Evolutionary conservation across 1,140 invertebrate genomes (phyloP).

Genomic region (Magallana gigas): DNA sequence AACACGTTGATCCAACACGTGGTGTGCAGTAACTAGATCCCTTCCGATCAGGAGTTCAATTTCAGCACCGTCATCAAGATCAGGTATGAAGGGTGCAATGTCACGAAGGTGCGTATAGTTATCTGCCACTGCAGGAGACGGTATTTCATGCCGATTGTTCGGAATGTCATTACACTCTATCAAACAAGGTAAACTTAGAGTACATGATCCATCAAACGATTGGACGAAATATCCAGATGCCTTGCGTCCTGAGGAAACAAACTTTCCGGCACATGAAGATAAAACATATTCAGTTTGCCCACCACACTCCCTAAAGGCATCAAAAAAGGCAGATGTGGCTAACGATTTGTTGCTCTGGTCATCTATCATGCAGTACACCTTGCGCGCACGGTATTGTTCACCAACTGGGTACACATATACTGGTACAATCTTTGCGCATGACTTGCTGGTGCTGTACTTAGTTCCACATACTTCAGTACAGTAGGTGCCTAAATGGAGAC

Average conservation of each 20-base stretch:
- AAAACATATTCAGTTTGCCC: constrained; percentile 7
- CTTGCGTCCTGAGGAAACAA: constrained; percentile 3
- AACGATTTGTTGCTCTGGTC: constrained; percentile 56
- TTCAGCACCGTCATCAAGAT: constrained; percentile 43
- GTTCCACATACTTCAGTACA: constrained; percentile 39
- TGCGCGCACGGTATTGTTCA: background rate
- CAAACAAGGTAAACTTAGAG: constrained; percentile 17
- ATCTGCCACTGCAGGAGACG: constrained; percentile 26
- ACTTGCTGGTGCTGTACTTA: constrained; percentile 34
- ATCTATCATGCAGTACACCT: constrained; percentile 47
- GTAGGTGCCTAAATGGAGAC: background rate
- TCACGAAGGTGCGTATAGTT: constrained; percentile 47
- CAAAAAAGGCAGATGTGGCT: constrained; percentile 44
- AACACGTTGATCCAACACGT: constrained; percentile 50
- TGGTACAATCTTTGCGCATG: constrained; percentile 40
- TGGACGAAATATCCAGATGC: constrained; percentile 33
- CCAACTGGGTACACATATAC: constrained; percentile 30
- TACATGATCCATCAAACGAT: constrained; percentile 1
- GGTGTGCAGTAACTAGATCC: constrained; percentile 51
- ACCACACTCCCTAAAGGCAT: background rate
- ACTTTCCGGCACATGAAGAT: constrained; percentile 9
- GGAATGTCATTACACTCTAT: constrained; percentile 51
- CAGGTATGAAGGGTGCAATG: constrained; percentile 42
- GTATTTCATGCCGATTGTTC: constrained; percentile 44
- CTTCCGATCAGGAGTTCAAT: constrained; percentile 51